These are phyloP conservation scores for Cyphomyrmex costatus DNA, from an alignment of 1,140 invertebrate species.

Conservation along the genomic window DNA sequence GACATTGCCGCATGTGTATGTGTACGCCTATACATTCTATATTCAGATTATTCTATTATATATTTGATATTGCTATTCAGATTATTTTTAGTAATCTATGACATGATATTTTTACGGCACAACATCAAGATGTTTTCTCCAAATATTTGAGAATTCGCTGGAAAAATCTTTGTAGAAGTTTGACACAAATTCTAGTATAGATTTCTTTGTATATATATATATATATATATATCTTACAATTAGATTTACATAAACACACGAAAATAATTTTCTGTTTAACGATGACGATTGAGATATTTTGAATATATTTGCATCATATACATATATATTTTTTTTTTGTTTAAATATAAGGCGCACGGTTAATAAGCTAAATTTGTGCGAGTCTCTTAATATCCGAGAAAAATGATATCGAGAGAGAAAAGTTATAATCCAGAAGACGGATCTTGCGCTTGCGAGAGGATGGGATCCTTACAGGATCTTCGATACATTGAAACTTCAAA, in stretches of 20 bases:
- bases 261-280: neutral
- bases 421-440: neutral
- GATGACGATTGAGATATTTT: neutral
- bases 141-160: no score
- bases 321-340: neutral
- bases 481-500: conserved; percentile 20
- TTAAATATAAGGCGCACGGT: neutral
- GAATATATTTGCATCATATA: neutral
- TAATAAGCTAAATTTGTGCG: neutral
- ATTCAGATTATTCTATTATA: neutral
- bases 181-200: neutral
- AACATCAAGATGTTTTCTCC: no score
- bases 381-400: neutral
- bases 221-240: no score
- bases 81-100: neutral
- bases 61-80: no score
- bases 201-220: no score
- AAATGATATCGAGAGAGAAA: neutral
- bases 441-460: neutral
- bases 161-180: no score
- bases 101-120: no score
- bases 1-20: neutral
- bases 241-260: neutral
- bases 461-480: neutral
- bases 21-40: neutral